phyloP scores from a whole-genome alignment of 2,113 vertebrate species.

The Pseudorhombus dupliciocellatus region DNA sequence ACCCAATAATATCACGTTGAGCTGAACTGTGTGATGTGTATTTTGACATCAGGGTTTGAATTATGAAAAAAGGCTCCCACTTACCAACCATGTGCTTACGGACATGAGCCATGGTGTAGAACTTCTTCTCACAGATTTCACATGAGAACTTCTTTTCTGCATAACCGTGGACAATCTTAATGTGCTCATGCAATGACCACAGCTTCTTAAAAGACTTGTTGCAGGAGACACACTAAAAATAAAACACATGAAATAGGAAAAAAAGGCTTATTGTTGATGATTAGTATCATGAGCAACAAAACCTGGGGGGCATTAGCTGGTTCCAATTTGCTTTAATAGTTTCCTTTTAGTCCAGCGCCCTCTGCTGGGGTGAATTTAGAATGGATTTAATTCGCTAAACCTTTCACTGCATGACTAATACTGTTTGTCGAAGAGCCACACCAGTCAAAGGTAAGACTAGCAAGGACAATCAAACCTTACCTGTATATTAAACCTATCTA shows the following conservation, averaged over 20 bases:
- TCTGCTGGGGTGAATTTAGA: conserved; percentile 62
- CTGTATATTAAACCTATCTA: neutral
- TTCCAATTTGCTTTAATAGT: neutral
- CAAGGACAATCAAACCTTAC: neutral
- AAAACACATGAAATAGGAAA: neutral
- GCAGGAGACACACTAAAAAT: conserved; percentile 92
- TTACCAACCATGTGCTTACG: conserved; percentile 99
- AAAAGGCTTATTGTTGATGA: neutral
- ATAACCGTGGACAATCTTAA: conserved; percentile 98
- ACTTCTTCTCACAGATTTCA: conserved; percentile 99
- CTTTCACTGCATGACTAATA: too few relatives aligned
- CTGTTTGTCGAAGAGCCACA: neutral
- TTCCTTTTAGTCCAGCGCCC: conserved; percentile 54
- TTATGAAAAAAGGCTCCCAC: conserved; percentile 63
- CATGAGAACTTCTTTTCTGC: conserved; percentile 99
- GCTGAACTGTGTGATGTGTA: neutral
- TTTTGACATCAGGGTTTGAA: neutral
- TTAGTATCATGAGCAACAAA: neutral
- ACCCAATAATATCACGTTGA: neutral
- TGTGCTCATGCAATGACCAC: conserved; percentile 99
- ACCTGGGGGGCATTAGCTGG: neutral
- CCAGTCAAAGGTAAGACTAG: neutral
- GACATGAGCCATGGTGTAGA: conserved; percentile 99
- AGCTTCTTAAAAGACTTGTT: conserved; percentile 99
- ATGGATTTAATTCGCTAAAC: neutral